These are phyloP conservation scores for Nezara viridula DNA, from an alignment of 2,888 invertebrate species.

Conservation along the genomic window DNA sequence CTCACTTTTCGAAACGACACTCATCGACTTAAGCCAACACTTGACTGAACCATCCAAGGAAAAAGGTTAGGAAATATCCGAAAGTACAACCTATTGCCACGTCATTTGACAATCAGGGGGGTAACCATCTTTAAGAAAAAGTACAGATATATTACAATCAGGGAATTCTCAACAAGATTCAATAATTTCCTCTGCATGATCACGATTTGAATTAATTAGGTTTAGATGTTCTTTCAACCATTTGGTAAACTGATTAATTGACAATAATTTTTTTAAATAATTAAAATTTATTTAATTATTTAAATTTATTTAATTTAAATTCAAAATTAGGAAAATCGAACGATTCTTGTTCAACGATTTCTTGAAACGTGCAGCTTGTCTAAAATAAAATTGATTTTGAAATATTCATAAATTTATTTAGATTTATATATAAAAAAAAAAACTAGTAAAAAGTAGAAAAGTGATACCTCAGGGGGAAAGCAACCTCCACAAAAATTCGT, in stretches of 20 bases:
- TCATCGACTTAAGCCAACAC: background rate
- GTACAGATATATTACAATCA: background rate
- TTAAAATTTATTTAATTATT: too few species aligned
- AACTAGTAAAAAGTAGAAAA: too few species aligned
- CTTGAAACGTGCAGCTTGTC: too few species aligned
- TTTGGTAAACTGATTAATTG: background rate
- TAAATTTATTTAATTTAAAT: too few species aligned
- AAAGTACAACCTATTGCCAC: background rate
- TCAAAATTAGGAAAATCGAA: too few species aligned
- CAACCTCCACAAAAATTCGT: too few species aligned
- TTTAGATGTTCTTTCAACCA: fast-evolving
- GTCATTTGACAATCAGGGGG: background rate
- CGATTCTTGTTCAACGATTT: too few species aligned
- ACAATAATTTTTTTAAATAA: too few species aligned
- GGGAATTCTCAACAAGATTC: background rate
- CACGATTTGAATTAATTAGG: background rate
- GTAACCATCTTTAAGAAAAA: background rate
- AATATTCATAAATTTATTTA: too few species aligned
- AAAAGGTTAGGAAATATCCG: background rate
- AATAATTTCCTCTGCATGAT: background rate
- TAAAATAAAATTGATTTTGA: too few species aligned
- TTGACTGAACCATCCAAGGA: background rate
- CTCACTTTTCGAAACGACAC: background rate
- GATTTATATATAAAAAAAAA: too few species aligned
- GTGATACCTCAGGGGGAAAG: too few species aligned